Evolutionary conservation across 2,888 invertebrate genomes (phyloP), one percentile per base, ranked within the genome.

Genomic region (Erebia aethiops): DNA sequence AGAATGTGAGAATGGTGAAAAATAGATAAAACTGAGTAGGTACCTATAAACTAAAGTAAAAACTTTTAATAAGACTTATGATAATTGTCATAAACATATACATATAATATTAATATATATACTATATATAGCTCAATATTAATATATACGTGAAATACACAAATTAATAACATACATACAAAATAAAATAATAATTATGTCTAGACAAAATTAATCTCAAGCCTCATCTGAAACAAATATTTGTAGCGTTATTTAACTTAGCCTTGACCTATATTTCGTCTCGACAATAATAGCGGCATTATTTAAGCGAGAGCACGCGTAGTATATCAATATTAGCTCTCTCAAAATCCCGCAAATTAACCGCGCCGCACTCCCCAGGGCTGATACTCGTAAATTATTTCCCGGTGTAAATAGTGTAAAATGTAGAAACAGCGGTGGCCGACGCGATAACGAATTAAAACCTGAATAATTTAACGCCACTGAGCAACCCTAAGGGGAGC

Each of bases 381-480:
- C 82, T 80, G 75, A 79, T 72, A 81, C 84, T 81, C 83, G 85
- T 89, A 87, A 90, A 90, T 90, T 88, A 91, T 91, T 87, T 87
- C 82, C 80, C 83, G 83, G 83, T 86, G 89, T 90, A 89, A 91
- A 91, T 91, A 91, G 89, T 89, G 86, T 85, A 87, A 85, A 88
- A 85, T 83, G 83, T 82, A 86, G 85, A 82, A 87, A 87, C 87
- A 84, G 83, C 83, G 83, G 87, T 85, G 85, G 87, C 84, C 85
- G 72, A 78, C 78, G 87, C 86, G 89, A 91, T 93, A 90, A 90
- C 87, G 88, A 92, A 92, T 92, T 92, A 92, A 92, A 92, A 89
- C 87, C 86, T 91, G 90, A 92, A 93, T 92, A 90, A 92, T 92
- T 90, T 91, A 92, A 89, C 87, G 87, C 87, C 84, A 85, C 87